These are phyloP conservation scores for Carposina sasakii DNA, from an alignment of 1,140 invertebrate species.

Conservation along the genomic window DNA sequence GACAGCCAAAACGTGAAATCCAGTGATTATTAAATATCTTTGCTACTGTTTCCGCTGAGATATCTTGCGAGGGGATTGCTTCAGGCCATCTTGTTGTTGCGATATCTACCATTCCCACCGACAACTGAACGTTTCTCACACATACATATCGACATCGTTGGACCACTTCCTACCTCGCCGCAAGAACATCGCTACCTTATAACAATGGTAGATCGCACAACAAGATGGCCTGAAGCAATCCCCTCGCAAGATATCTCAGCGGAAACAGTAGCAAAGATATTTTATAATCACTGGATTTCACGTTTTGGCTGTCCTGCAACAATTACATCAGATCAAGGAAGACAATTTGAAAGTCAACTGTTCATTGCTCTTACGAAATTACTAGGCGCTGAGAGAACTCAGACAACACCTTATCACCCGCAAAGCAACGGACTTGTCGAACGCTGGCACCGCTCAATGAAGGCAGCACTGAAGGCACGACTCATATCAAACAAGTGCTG, in stretches of 20 bases:
- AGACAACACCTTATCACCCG: conserved; percentile 54
- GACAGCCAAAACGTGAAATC: no score
- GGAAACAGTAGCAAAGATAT: conserved; percentile 19
- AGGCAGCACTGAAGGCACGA: conserved; percentile 39
- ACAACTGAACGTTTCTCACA: no score
- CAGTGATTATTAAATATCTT: no score
- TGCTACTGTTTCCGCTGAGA: no score
- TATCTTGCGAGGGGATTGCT: no score
- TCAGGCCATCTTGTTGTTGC: no score
- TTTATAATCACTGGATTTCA: conserved; percentile 31
- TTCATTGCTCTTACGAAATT: conserved; percentile 28
- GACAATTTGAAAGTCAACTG: conserved; percentile 46
- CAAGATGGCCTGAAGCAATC: conserved; percentile 64
- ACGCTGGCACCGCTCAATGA: conserved; percentile 53
- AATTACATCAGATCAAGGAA: conserved; percentile 46
- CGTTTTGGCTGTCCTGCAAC: conserved; percentile 36
- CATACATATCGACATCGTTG: no score
- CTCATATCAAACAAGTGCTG: conserved; percentile 22
- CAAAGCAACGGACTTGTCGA: conserved; percentile 51
- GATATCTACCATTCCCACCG: no score
- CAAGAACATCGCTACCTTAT: conserved; percentile 49
- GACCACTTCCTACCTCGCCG: no score
- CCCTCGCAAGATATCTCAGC: conserved; percentile 55
- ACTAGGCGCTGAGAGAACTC: conserved; percentile 27
- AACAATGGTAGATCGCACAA: conserved; percentile 62